Evolutionary conservation across 2,797 vertebrate species (phyloP), one percentile per base, ranked within the genome.

Genomic region (Lophius americanus): DNA sequence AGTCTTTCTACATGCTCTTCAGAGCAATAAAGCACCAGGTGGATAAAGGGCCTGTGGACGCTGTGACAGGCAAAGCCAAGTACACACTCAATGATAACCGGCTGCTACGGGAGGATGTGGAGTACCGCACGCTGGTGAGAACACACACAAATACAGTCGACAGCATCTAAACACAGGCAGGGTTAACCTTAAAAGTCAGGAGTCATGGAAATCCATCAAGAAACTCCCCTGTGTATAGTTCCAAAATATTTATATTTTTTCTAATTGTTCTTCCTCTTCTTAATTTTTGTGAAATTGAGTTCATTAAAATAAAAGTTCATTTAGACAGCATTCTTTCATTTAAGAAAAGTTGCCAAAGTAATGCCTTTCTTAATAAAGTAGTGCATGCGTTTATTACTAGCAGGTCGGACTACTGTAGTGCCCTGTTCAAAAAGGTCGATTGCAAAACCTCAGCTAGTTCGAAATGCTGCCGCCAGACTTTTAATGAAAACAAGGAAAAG

Each of bases 11-110:
- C 89, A 98, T 98, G 97, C 92, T 98, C 51, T 98, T 99, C 77
- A 93, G 97, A 78, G 97, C 97, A 32, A 99, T 99, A 81, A 99
- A 98, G 84, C 97, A 98, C 86, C 97, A 98, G 78, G 97, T 98
- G 81, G 97, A 99, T 85, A 99, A 99, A 86, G 97, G 97, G 6
- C 97, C 97, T 0, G 97, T 99, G 44, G 97, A 99, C 65, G 95
- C 96, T 5, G 97, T 99, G 81, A 96, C 97, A 0, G 97, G 97
- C 54, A 99, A 98, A 91, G 97, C 97, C 85, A 99, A 99, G 80
- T 98, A 99, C 52, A 98, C 97, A 0, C 93, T 99, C 61, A 98
- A 97, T 1, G 97, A 99, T 91, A 99, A 98, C 92, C 92, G 97
- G 35, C 94, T 99, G 55, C 93, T 99, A 72, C 92, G 97, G 57